These are phyloP conservation scores for Mormyrus iriodes DNA, from an alignment of 2,113 vertebrate genomes.

Conservation along the genomic window DNA sequence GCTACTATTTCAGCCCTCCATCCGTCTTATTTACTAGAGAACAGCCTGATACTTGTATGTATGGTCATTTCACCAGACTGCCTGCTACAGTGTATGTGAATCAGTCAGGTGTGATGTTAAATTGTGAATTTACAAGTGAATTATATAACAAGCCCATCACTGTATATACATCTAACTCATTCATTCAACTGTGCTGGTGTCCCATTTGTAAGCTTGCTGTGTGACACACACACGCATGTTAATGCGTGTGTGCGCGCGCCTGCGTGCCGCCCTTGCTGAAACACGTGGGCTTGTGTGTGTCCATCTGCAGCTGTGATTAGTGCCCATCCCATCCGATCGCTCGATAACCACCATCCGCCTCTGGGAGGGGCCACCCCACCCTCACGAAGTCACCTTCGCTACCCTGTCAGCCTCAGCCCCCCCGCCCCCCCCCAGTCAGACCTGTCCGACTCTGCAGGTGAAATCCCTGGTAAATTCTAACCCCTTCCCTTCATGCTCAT, in stretches of 20 bases:
- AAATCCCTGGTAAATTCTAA: constrained; percentile 53
- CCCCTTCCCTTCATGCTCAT: neutral
- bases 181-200: neutral
- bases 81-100: neutral
- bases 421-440: constrained; percentile 84
- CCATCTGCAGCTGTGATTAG: constrained; percentile 97
- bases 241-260: constrained; percentile 41
- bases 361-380: constrained; percentile 84
- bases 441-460: constrained; percentile 90
- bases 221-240: neutral
- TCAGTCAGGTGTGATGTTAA: neutral
- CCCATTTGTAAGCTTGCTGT: neutral
- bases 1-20: neutral
- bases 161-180: neutral
- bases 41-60: no score
- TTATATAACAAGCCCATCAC: neutral
- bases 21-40: no score
- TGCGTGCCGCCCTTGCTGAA: neutral
- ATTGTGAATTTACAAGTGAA: neutral
- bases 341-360: constrained; percentile 97
- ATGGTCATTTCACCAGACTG: no score
- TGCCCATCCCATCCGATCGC: constrained; percentile 99
- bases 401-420: constrained; percentile 74
- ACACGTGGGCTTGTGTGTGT: constrained; percentile 64
- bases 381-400: constrained; percentile 85